Conservation (phyloP, 2,113 vertebrate genomes). For the Rhea pennata region DNA sequence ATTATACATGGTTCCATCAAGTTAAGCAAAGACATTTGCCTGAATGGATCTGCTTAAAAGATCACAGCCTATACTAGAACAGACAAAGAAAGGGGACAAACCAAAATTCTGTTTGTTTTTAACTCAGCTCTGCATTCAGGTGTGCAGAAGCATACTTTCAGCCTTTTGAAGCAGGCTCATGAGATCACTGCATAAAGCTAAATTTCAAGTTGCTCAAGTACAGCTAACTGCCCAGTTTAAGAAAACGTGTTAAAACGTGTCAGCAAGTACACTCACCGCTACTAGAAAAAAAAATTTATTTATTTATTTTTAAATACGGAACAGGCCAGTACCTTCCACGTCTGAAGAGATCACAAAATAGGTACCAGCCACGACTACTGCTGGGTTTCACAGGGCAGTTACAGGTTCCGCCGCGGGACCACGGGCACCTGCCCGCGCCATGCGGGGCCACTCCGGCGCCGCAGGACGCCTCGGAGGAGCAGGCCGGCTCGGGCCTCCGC, state of each 20-base stretch:
- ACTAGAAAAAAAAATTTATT: not conserved
- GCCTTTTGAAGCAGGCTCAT: not conserved
- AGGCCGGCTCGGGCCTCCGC: too few relatives aligned
- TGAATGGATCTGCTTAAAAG: not conserved
- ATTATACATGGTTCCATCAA: not conserved
- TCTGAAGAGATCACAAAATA: not conserved
- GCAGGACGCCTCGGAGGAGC: too few relatives aligned
- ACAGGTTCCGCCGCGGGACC: accelerated
- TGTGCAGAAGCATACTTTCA: accelerated
- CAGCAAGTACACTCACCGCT: not conserved
- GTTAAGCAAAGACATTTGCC: not conserved
- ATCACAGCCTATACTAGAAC: not conserved
- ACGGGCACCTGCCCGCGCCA: not conserved
- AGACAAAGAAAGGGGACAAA: not conserved
- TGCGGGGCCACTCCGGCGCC: not conserved
- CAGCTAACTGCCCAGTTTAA: not conserved
- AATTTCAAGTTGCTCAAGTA: not conserved
- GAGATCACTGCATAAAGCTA: not conserved
- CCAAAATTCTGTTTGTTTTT: not conserved
- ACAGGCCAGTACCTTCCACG: not conserved
- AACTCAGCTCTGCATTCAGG: not conserved
- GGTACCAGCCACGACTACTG: not conserved
- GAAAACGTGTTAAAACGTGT: not conserved
- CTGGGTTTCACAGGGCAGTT: not conserved
- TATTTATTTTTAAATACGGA: not conserved